phyloP scores from a whole-genome alignment of 1,140 invertebrate species.

The Andrena cerasifolii region DNA sequence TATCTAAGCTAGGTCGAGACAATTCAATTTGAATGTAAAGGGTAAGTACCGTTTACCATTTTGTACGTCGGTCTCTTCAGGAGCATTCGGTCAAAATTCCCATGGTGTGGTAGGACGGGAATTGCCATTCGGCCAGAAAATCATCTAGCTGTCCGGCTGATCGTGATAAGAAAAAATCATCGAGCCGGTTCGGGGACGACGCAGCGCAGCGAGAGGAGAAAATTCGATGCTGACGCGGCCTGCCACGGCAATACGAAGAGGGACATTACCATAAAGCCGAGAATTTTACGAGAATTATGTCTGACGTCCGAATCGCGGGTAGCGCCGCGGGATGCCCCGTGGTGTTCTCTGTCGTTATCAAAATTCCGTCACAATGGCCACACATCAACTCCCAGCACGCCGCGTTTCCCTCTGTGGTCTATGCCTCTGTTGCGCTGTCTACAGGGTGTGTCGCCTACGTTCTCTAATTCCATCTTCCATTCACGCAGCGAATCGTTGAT shows the following conservation, averaged over 20 bases:
- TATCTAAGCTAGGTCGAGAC: too few species aligned
- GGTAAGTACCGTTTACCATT: background rate
- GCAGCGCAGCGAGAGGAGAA: constrained; percentile 34
- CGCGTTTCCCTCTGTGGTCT: constrained; percentile 30
- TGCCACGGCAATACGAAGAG: constrained; percentile 38
- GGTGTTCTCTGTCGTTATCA: constrained; percentile 72
- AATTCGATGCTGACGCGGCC: constrained; percentile 64
- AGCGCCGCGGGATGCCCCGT: constrained; percentile 66
- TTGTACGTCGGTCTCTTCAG: background rate
- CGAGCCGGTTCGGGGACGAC: constrained; percentile 36
- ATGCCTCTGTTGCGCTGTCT: constrained; percentile 22
- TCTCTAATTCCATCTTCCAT: background rate
- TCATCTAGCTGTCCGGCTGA: constrained; percentile 38
- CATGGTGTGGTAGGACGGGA: background rate
- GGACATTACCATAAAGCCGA: constrained; percentile 74
- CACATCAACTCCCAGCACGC: constrained; percentile 62
- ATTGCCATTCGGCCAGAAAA: constrained; percentile 22
- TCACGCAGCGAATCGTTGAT: too few species aligned
- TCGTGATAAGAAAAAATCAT: constrained; percentile 65
- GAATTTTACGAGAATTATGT: constrained; percentile 73
- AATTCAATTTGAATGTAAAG: too few species aligned
- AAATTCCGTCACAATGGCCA: constrained; percentile 75
- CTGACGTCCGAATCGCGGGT: constrained; percentile 66
- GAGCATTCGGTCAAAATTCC: background rate
- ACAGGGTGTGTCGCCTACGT: constrained; percentile 30